Base-by-base conservation (phyloP, 2,888 invertebrate species). In the Sarcophaga caerulescens region DNA sequence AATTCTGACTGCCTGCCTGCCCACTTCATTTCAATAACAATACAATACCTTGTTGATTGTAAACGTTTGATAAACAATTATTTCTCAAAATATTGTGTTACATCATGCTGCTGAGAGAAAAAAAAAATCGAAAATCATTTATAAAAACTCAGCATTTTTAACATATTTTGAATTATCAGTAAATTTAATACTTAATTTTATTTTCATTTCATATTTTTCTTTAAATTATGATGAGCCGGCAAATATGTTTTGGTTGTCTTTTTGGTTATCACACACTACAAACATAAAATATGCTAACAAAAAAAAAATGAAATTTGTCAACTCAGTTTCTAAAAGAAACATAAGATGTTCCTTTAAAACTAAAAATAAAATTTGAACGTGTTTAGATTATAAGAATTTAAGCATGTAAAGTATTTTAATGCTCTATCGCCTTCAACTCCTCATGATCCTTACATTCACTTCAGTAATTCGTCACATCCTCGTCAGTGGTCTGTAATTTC, bases 141-240 rank as follows among this genome's bases (percentile, higher is more conserved):
- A 60, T 19, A 52, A 70, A 17, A 44, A 60, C 3, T 59, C 44
- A 44, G 60, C 21, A 44, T 44, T 60, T 1, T 69, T 69, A 5
- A 11, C 25, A 23, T 10, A 35, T 59, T n/a, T n/a, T 59, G 3
- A 47, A 25, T 68, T 45, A 47, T 45, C 68, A 52, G 17, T 14
- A 35, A 35, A 35, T 10, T 35, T 2, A 35, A 35, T 35, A 10
- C 35, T 35, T 35, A 35, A 35, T 35, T 35, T 35, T 1, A 57
- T 52, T 65, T 25, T 35, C 4, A 10, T 17, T 8, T 25, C 4
- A 23, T 4, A 10, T 57, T 45, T 68, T 52, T 57, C 17, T 14
- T 17, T 70, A 57, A 70, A 11, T 69, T 69, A 23, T 70, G 70
- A 70, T 70, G 70, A 57, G 10, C 25, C 59, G 57, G 57, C 52